phyloP scores from a whole-genome alignment of 2,113 vertebrate genomes.

The Cochlearius cochlearius region DNA sequence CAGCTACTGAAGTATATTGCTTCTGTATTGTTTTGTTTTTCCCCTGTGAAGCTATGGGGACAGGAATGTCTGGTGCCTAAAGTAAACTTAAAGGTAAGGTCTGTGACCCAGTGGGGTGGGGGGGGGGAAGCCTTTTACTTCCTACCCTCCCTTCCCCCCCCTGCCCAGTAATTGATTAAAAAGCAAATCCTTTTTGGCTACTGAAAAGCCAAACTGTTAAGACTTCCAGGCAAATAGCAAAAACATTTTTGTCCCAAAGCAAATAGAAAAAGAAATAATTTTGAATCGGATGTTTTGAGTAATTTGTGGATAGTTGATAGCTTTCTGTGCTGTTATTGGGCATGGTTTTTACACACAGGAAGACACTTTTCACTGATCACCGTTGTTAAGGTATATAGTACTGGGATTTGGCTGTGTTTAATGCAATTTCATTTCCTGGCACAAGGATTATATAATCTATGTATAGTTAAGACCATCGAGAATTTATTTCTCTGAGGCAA shows the following conservation, averaged over 20 bases:
- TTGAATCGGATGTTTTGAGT: neutral
- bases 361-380: neutral
- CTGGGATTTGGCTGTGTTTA: neutral
- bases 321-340: neutral
- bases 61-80: neutral
- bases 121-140: neutral
- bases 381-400: neutral
- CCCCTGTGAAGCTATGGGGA: neutral
- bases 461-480: neutral
- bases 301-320: neutral
- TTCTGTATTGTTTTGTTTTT: neutral
- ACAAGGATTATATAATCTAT: neutral
- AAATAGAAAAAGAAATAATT: neutral
- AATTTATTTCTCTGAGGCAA: neutral
- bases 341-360: neutral
- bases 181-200: neutral
- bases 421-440: neutral
- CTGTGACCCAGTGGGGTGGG: neutral
- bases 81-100: neutral
- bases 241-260: neutral
- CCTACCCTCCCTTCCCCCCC: no score
- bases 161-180: neutral
- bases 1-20: neutral
- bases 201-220: neutral
- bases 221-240: neutral